phyloP scores from a whole-genome alignment of 2,888 invertebrate species.

The Lomographa bimaculata region DNA sequence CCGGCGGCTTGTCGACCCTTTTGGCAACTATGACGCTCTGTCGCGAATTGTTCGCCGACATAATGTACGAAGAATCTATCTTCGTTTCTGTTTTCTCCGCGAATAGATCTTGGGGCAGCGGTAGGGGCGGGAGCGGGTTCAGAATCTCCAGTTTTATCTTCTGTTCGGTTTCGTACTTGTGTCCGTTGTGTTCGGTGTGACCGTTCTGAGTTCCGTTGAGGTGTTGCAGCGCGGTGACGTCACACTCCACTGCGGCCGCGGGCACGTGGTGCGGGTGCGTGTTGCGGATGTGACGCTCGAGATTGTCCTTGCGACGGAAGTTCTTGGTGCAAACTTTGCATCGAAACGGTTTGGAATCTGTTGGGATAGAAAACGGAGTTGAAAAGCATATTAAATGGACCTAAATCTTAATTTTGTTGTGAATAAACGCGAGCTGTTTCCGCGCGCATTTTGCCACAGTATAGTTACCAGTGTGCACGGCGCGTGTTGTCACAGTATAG shows the following conservation, averaged over 20 bases:
- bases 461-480: too few relatives aligned
- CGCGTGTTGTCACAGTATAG: too few relatives aligned
- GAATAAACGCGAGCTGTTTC: too few relatives aligned
- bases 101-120: constrained; percentile 59
- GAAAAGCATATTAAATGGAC: too few relatives aligned
- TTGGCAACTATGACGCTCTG: constrained; percentile 75
- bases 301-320: constrained; percentile 90
- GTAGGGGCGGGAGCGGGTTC: constrained; percentile 67
- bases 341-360: constrained; percentile 87
- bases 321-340: constrained; percentile 88
- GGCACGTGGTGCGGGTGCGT: constrained; percentile 85
- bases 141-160: constrained; percentile 58
- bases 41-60: constrained; percentile 73
- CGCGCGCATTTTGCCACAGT: too few relatives aligned
- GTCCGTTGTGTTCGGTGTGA: constrained; percentile 9
- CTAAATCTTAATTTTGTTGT: too few relatives aligned
- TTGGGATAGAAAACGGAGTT: too few relatives aligned
- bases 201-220: constrained; percentile 23
- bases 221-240: constrained; percentile 53
- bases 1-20: constrained; percentile 44
- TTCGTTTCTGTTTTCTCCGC: constrained; percentile 32
- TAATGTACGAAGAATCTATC: constrained; percentile 66
- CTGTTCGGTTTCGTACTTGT: constrained; percentile 38
- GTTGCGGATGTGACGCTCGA: constrained; percentile 89
- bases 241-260: constrained; percentile 61